phyloP scores from a whole-genome alignment of 2,797 vertebrate genomes.

The Nyctalus aviator region DNA sequence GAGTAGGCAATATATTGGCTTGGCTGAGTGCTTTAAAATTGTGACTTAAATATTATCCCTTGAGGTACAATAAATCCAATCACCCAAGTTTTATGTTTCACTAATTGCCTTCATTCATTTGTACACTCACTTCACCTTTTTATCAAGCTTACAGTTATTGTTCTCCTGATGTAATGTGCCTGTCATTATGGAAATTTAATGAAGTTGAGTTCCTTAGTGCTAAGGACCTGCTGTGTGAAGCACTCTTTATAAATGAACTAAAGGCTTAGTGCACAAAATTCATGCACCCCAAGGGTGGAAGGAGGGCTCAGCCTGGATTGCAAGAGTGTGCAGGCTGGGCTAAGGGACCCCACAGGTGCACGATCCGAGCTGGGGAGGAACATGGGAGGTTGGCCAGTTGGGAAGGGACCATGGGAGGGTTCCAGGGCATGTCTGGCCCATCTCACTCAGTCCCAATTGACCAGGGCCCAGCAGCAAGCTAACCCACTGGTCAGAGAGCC shows the following conservation, averaged over 20 bases:
- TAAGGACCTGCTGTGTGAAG: background rate
- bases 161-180: background rate
- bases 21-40: background rate
- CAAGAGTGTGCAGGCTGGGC: too few species aligned
- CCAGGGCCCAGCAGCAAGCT: too few species aligned
- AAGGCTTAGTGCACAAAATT: too few species aligned
- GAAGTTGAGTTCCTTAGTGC: background rate
- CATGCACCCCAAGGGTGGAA: too few species aligned
- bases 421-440: too few species aligned
- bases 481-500: too few species aligned
- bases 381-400: too few species aligned
- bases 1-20: background rate
- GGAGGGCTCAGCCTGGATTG: too few species aligned
- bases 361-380: too few species aligned
- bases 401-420: too few species aligned
- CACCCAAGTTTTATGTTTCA: background rate
- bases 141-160: background rate
- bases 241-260: background rate
- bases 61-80: background rate
- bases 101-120: constrained; percentile 30
- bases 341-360: too few species aligned
- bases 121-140: constrained; percentile 14
- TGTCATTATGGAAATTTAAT: background rate
- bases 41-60: background rate
- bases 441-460: too few species aligned